Conservation (phyloP, 2,888 invertebrate species). For the Hedychridium roseum region DNA sequence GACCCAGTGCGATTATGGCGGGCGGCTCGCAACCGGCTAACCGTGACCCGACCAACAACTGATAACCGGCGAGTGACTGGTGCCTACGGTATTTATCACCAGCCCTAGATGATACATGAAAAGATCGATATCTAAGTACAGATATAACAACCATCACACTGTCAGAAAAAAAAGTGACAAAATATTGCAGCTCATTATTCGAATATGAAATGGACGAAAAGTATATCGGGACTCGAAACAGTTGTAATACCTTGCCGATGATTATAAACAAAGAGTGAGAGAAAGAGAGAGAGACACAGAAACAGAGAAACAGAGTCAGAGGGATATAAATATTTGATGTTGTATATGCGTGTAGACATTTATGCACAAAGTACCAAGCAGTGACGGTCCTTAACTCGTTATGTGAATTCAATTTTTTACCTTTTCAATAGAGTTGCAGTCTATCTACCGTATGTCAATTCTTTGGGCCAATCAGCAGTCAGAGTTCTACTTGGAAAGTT, state of each 20-base stretch:
- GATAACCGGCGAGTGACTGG: constrained; percentile 63
- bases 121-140: constrained; percentile 50
- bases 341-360: constrained; percentile 30
- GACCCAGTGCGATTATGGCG: constrained; percentile 61
- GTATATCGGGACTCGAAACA: constrained; percentile 40
- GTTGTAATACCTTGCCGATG: constrained; percentile 41
- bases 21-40: constrained; percentile 61
- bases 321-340: constrained; percentile 30
- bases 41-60: constrained; percentile 60
- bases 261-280: constrained; percentile 32
- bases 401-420: constrained; percentile 45
- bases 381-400: constrained; percentile 41
- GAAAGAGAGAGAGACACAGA: constrained; percentile 9
- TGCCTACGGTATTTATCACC: constrained; percentile 65
- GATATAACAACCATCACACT: constrained; percentile 50
- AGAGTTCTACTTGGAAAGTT: constrained; percentile 54
- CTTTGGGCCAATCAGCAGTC: constrained; percentile 60
- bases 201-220: constrained; percentile 43
- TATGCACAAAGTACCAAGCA: constrained; percentile 32
- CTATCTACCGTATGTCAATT: constrained; percentile 56
- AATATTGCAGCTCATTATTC: constrained; percentile 44
- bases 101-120: constrained; percentile 61
- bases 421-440: constrained; percentile 58
- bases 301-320: constrained; percentile 27
- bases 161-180: constrained; percentile 45